phyloP scores from a whole-genome alignment of 2,888 invertebrate genomes.

The Druceiella hillmani region DNA sequence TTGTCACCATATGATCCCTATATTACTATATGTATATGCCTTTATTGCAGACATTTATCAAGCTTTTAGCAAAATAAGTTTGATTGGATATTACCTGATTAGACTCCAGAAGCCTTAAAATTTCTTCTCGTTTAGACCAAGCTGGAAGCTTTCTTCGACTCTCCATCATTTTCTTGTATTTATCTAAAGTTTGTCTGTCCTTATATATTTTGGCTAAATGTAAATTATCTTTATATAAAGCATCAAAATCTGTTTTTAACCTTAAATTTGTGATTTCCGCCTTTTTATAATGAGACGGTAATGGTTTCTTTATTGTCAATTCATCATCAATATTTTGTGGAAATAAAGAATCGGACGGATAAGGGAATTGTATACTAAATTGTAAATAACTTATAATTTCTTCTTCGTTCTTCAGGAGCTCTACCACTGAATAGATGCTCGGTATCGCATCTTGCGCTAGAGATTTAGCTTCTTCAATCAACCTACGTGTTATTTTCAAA shows the following conservation, averaged over 20 bases:
- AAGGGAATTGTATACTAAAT: constrained; percentile 47
- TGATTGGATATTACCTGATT: constrained; percentile 48
- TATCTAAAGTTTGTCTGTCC: constrained; percentile 54
- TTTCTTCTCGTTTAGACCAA: constrained; percentile 63
- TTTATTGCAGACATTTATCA: too few species aligned
- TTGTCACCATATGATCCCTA: too few species aligned
- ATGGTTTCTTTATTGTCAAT: constrained; percentile 24
- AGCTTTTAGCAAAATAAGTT: too few species aligned
- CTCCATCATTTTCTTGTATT: constrained; percentile 62
- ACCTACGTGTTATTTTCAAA: constrained; percentile 58
- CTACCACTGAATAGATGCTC: constrained; percentile 65
- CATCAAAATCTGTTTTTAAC: constrained; percentile 43
- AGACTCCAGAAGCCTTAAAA: constrained; percentile 58
- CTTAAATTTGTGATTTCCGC: constrained; percentile 53
- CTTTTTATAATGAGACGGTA: constrained; percentile 62
- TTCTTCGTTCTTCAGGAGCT: constrained; percentile 64
- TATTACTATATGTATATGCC: too few species aligned
- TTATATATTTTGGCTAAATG: constrained; percentile 57
- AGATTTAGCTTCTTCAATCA: constrained; percentile 62
- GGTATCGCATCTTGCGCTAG: constrained; percentile 65
- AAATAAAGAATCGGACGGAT: constrained; percentile 54
- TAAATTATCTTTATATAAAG: constrained; percentile 55
- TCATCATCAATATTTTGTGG: constrained; percentile 48
- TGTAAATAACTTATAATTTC: constrained; percentile 57
- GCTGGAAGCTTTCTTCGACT: constrained; percentile 64